Conservation (phyloP, 2,113 vertebrate species). For the Aplodontia rufa region DNA sequence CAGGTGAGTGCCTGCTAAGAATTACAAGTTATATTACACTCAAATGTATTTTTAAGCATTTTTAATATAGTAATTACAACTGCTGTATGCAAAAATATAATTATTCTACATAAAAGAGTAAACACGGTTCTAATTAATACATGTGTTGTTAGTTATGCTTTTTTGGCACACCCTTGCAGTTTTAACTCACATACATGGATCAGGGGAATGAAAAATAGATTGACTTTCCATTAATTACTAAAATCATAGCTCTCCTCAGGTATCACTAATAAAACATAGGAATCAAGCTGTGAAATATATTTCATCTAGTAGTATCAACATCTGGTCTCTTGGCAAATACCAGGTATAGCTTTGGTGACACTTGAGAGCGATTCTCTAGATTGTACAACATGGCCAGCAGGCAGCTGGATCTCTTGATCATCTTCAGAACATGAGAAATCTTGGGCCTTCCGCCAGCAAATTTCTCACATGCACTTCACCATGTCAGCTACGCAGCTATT, state of each 20-base stretch:
- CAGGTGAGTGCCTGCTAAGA: background rate
- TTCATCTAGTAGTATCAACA: constrained; percentile 34
- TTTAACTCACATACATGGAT: background rate
- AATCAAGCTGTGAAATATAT: constrained; percentile 41
- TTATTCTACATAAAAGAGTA: background rate
- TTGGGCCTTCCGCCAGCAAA: background rate
- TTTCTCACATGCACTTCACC: background rate
- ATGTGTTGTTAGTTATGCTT: background rate
- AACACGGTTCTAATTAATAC: background rate
- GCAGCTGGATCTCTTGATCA: background rate
- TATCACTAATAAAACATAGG: constrained; percentile 42
- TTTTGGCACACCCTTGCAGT: background rate
- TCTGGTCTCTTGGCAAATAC: constrained; percentile 52
- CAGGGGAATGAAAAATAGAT: background rate
- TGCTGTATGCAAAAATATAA: background rate
- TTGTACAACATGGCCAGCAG: background rate
- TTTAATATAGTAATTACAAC: background rate
- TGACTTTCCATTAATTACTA: background rate
- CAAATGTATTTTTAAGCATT: background rate
- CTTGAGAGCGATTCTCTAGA: background rate
- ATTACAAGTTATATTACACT: background rate
- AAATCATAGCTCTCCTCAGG: background rate
- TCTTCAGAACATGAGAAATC: background rate
- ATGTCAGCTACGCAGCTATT: background rate
- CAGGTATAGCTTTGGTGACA: background rate